Evolutionary conservation across 2,888 invertebrate genomes (phyloP).

Genomic region (Orgyia antiqua): DNA sequence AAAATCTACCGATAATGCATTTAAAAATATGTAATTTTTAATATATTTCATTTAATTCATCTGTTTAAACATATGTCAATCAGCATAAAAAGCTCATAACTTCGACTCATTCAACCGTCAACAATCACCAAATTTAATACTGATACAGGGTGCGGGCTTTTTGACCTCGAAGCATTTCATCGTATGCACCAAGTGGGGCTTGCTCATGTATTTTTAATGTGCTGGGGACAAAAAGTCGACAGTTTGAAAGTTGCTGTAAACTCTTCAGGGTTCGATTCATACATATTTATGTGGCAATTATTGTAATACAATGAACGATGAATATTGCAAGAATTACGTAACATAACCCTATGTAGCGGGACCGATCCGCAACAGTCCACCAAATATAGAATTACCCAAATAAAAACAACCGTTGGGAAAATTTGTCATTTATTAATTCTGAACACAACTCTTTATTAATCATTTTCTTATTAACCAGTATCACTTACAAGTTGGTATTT

Average conservation of each 20-base stretch:
- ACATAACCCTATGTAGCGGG: constrained; percentile 33
- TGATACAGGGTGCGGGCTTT: constrained; percentile 24
- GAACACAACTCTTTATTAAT: constrained; percentile 1
- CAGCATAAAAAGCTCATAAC: too few species aligned
- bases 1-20: too few species aligned
- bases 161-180: constrained; percentile 41
- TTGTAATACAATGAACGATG: constrained; percentile 65
- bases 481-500: too few species aligned
- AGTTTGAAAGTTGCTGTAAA: constrained; percentile 55
- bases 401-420: constrained; percentile 12
- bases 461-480: too few species aligned
- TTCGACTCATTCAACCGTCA: too few species aligned
- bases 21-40: too few species aligned
- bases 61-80: too few species aligned
- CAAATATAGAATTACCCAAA: constrained; percentile 29
- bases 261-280: constrained; percentile 55
- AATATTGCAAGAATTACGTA: constrained; percentile 57
- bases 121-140: constrained; percentile 22
- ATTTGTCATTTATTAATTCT: constrained; percentile 13
- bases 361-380: constrained; percentile 15
- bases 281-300: constrained; percentile 70
- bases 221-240: constrained; percentile 57
- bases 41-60: too few species aligned
- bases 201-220: constrained; percentile 64
- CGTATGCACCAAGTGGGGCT: constrained; percentile 31